Evolutionary conservation across 2,888 invertebrate species (phyloP).

Genomic region (Torymus auratus): DNA sequence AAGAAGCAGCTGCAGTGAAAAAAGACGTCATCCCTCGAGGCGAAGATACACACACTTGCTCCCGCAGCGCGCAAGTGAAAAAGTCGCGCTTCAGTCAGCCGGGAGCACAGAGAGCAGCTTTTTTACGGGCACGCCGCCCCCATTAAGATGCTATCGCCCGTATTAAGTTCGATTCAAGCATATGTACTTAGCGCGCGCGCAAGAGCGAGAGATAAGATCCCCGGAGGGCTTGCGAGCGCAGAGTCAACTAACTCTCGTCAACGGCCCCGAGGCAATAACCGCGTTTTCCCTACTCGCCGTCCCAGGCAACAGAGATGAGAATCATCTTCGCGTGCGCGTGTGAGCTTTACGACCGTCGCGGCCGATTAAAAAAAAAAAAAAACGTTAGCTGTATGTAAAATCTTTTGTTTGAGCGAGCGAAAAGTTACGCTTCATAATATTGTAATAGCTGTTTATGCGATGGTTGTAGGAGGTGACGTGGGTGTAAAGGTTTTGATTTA

Average conservation of each 20-base stretch:
- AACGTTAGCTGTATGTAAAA: too few relatives aligned
- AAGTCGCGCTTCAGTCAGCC: conserved; percentile 40
- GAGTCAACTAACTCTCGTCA: conserved; percentile 20
- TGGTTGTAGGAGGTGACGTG: too few relatives aligned
- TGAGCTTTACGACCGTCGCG: background rate
- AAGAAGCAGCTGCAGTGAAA: background rate
- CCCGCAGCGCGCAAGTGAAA: conserved; percentile 34
- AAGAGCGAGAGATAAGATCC: too few relatives aligned
- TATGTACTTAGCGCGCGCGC: conserved; percentile 67
- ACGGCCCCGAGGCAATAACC: conserved; percentile 25
- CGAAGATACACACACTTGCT: background rate
- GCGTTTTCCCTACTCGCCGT: background rate
- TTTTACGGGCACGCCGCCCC: conserved; percentile 3
- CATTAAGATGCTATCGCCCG: conserved; percentile 68
- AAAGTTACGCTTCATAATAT: too few relatives aligned
- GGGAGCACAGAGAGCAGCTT: background rate
- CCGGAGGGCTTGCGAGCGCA: background rate
- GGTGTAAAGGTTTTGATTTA: too few relatives aligned
- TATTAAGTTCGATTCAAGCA: conserved; percentile 71
- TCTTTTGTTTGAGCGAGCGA: too few relatives aligned
- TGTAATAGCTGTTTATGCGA: too few relatives aligned
- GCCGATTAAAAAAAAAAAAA: too few relatives aligned
- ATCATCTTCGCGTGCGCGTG: background rate
- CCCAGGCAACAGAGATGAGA: background rate
- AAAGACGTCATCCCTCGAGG: background rate